Evolutionary conservation across 1,140 invertebrate species (phyloP).

Genomic region (Cydia strobilella): DNA sequence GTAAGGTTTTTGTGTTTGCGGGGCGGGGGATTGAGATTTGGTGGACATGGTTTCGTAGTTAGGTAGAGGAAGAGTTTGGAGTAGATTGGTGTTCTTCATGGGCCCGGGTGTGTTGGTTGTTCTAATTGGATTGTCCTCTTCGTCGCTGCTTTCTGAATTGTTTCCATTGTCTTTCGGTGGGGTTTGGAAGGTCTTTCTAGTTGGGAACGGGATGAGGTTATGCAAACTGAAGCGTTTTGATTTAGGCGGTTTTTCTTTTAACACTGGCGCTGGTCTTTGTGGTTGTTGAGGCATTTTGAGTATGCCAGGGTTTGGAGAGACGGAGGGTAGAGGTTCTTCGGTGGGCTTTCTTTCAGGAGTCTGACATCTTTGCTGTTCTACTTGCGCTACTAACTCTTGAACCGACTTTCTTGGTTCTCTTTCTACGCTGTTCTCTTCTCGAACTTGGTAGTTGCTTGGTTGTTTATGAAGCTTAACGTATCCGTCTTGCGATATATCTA

Average conservation of each 20-base stretch:
- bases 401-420: constrained; percentile 78
- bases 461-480: constrained; percentile 74
- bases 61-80: constrained; percentile 74
- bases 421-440: constrained; percentile 53
- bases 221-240: constrained; percentile 78
- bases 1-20: constrained; percentile 54
- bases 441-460: constrained; percentile 46
- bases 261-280: constrained; percentile 65
- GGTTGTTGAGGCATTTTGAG: constrained; percentile 74
- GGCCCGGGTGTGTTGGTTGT: constrained; percentile 76
- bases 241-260: constrained; percentile 77
- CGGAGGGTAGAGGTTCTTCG: constrained; percentile 37
- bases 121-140: constrained; percentile 80
- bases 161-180: constrained; percentile 76
- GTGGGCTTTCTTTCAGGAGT: constrained; percentile 54
- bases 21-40: constrained; percentile 75
- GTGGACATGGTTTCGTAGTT: constrained; percentile 81
- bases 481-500: constrained; percentile 76
- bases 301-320: constrained; percentile 49
- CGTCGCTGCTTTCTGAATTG: constrained; percentile 81
- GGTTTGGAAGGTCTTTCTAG: constrained; percentile 75
- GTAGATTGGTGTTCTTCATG: constrained; percentile 80
- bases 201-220: constrained; percentile 76
- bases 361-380: constrained; percentile 74
- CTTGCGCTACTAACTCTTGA: constrained; percentile 82